phyloP scores from a whole-genome alignment of 1,140 invertebrate species.

The Hyposmocoma kahamanoa region DNA sequence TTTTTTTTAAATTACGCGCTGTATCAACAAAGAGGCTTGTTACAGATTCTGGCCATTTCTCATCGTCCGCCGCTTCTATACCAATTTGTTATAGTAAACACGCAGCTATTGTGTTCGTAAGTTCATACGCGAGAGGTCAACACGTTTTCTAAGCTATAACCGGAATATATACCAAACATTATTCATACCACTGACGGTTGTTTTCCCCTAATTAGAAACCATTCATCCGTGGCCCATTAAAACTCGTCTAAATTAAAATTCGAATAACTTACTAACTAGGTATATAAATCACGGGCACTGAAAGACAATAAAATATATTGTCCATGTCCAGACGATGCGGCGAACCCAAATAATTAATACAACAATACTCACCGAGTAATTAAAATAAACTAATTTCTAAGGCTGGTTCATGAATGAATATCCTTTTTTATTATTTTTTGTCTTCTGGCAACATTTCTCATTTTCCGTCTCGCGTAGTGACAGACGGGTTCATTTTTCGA shows the following conservation, averaged over 20 bases:
- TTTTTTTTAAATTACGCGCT: no score
- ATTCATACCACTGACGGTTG: constrained; percentile 53
- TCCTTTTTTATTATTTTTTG: constrained; percentile 32
- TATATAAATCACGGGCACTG: constrained; percentile 61
- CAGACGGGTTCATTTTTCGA: constrained; percentile 58
- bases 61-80: constrained; percentile 46
- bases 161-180: constrained; percentile 66
- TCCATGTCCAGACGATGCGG: constrained; percentile 35
- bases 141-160: constrained; percentile 57
- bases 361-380: constrained; percentile 63
- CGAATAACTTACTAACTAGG: constrained; percentile 73
- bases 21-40: constrained; percentile 9
- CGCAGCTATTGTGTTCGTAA: constrained; percentile 42
- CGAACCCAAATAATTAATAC: constrained; percentile 62
- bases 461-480: constrained; percentile 55
- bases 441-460: constrained; percentile 64
- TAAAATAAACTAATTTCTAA: constrained; percentile 73
- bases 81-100: constrained; percentile 52
- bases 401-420: constrained; percentile 60
- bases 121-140: constrained; percentile 31
- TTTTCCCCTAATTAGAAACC: constrained; percentile 71
- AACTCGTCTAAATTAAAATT: constrained; percentile 71
- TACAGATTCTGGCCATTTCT: constrained; percentile 38
- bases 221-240: constrained; percentile 69
- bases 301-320: constrained; percentile 72